phyloP scores from a whole-genome alignment of 2,888 invertebrate genomes.

The Perizoma affinitatum region DNA sequence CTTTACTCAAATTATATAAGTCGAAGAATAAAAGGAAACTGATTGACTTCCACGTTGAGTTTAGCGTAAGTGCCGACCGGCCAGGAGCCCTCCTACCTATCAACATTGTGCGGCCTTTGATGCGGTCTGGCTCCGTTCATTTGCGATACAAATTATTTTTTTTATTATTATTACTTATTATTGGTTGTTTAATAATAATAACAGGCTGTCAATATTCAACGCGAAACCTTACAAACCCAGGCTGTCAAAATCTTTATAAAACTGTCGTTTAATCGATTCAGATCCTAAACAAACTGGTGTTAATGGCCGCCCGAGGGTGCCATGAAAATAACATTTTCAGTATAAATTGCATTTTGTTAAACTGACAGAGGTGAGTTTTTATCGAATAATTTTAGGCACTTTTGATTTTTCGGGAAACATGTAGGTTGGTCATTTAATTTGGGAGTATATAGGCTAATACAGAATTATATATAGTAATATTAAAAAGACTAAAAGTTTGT shows the following conservation, averaged over 20 bases:
- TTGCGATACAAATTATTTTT: too few species aligned
- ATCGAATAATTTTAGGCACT: constrained; percentile 12
- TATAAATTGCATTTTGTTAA: constrained; percentile 40
- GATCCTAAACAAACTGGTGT: constrained; percentile 40
- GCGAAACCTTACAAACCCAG: not conserved
- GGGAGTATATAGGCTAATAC: not conserved
- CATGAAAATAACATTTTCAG: constrained; percentile 34
- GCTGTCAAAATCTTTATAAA: constrained; percentile 19
- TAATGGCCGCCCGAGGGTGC: constrained; percentile 30
- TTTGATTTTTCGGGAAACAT: constrained; percentile 10
- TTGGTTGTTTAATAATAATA: too few species aligned
- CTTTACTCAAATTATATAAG: too few species aligned
- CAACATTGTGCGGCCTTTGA: too few species aligned
- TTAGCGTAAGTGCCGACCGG: too few species aligned
- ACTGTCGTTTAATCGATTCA: constrained; percentile 36
- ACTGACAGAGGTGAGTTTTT: constrained; percentile 30
- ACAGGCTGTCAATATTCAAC: too few species aligned
- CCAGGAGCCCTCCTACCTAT: too few species aligned
- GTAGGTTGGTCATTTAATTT: not conserved
- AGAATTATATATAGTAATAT: not conserved
- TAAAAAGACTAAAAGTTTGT: too few species aligned
- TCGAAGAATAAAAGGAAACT: too few species aligned
- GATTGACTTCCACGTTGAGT: too few species aligned
- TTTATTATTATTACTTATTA: too few species aligned
- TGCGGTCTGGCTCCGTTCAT: too few species aligned